Evolutionary conservation across 2,797 vertebrate species (phyloP), one percentile per base, ranked within the genome.

Genomic region (Lacerta agilis): DNA sequence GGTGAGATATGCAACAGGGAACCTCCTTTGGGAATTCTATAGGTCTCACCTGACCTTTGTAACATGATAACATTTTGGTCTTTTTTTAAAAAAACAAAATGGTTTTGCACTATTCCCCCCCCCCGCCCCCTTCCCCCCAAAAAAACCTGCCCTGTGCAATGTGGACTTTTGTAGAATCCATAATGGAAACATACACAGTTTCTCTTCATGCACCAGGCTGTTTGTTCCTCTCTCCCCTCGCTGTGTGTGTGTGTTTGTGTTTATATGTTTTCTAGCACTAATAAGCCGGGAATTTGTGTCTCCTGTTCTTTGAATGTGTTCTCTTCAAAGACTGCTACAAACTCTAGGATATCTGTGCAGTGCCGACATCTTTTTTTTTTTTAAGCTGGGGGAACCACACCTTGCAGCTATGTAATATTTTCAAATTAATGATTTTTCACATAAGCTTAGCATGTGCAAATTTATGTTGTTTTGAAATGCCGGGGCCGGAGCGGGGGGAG

Each of bases 301-400:
- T 67, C 7, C 13, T 85, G 0, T 79, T 71, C 2, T 79, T 10
- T 15, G 86, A 87, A 80, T 90, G 64, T 55, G 49, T 11, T 1
- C 1, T 71, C 89, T 93, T 90, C n/a, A 38, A 76, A 67, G 8
- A 25, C n/a, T 0, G 73, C 18, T 88, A 88, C 73, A 89, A 79
- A 72, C 23, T 33, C 78, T 69, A 27, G 38, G 13, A 91, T 6
- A 8, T 27, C 41, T 20, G 5, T 18, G 69, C 45, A 25, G n/a
- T 85, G 23, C 0, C 8, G 36, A 23, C 75, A 49, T 15, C 15
- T 13, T 2, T 75, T 55, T 55, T 4, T 58, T 61, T 61, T 15
- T 15, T 15, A 55, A 55, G 49, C 49, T 55, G 49, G 88, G 81
- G 78, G 90, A 58, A 43, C 77, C 41, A 0, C 58, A 61, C 58